Percentiles rank a stretch among this genome's conserved stretches.
Conservation (phyloP, 2,113 vertebrate species). For the Hippocampus mohnikei region DNA sequence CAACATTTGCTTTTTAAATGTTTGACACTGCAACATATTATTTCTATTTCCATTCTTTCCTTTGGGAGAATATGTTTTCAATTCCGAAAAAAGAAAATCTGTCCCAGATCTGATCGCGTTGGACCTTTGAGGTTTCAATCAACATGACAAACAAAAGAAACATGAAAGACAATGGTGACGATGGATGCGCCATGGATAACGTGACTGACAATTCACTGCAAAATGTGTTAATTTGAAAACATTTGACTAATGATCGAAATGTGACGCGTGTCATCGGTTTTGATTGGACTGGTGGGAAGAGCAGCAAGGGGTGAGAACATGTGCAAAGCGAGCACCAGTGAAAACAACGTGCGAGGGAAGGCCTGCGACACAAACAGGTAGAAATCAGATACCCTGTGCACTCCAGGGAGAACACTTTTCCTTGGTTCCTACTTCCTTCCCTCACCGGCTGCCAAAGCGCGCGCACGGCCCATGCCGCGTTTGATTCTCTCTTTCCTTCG, state of each 20-base stretch:
- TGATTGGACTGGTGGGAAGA: constrained; percentile 36
- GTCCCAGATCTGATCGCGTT: no score
- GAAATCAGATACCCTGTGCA: constrained; percentile 27
- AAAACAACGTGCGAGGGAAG: constrained; percentile 12
- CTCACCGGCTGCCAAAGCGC: constrained; percentile 56
- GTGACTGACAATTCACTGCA: constrained; percentile 15
- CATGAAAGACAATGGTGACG: neutral
- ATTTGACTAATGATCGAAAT: neutral
- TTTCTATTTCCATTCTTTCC: neutral
- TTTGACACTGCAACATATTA: neutral
- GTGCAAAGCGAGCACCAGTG: constrained; percentile 33
- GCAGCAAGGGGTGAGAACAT: constrained; percentile 56
- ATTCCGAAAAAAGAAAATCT: neutral
- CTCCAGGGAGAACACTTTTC: constrained; percentile 43
- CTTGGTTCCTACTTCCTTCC: constrained; percentile 52
- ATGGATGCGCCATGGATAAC: neutral
- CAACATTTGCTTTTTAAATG: no score
- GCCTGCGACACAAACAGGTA: constrained; percentile 26
- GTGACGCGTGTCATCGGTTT: constrained; percentile 52
- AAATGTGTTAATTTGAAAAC: neutral
- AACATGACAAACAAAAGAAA: neutral
- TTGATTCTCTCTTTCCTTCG: constrained; percentile 54
- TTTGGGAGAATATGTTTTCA: neutral
- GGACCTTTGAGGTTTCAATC: no score
- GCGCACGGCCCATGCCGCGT: constrained; percentile 50